Percentiles rank a stretch among this genome's conserved stretches.
Conservation (phyloP, 2,113 vertebrate species). For the Thinocorus orbignyianus region DNA sequence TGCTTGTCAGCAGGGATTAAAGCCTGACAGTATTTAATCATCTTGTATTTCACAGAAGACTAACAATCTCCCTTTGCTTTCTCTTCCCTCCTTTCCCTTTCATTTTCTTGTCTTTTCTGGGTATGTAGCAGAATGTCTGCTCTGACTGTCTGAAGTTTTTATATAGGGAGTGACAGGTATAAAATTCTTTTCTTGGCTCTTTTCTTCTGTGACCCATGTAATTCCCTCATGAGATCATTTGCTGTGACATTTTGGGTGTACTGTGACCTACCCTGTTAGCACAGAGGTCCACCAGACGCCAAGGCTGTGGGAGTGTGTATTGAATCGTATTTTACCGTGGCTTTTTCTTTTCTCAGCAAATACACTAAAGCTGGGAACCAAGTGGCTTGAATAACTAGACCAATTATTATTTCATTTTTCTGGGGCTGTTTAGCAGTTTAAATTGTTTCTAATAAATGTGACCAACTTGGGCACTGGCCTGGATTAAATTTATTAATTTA, state of each 20-base stretch:
- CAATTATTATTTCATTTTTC: neutral
- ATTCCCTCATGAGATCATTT: slow-evolving; percentile 50
- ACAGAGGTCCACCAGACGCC: neutral
- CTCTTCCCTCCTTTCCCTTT: slow-evolving; percentile 7
- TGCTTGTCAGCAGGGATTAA: slow-evolving; percentile 55
- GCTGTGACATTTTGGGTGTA: slow-evolving; percentile 42
- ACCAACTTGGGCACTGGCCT: neutral
- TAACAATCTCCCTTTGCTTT: slow-evolving; percentile 44
- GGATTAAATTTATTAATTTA: neutral
- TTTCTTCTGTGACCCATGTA: slow-evolving; percentile 20
- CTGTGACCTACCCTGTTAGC: slow-evolving; percentile 46
- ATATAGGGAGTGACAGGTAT: neutral
- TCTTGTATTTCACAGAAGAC: slow-evolving; percentile 40
- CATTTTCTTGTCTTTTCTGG: slow-evolving; percentile 22
- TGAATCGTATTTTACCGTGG: neutral
- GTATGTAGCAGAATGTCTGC: neutral
- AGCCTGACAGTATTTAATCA: slow-evolving; percentile 62
- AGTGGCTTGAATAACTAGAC: neutral
- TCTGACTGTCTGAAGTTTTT: slow-evolving; percentile 29
- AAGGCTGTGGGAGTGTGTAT: neutral
- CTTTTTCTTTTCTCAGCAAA: neutral
- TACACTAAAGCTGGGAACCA: neutral
- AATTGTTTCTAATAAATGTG: neutral
- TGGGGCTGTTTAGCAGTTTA: neutral
- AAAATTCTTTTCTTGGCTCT: slow-evolving; percentile 39